Evolutionary conservation across 2,888 invertebrate species (phyloP), one percentile per base, ranked within the genome.

Genomic region (Xestia sexstrigata): DNA sequence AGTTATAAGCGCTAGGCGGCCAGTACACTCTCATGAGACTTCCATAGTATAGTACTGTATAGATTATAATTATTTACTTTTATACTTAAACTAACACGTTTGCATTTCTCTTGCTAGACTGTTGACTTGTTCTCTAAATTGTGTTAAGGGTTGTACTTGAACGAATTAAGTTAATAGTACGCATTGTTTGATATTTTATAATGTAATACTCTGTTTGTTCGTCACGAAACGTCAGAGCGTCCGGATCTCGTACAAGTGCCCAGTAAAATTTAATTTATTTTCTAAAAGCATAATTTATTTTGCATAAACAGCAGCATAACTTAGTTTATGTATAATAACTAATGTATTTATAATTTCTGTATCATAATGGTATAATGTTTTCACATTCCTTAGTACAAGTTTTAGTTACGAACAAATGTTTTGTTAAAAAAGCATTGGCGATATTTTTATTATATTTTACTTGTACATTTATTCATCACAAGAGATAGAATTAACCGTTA

Each of bases 1-100:
- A 98, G 96, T 97, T 98, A 97, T 98, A 98, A 98, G 94, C 92
- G 87, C 87, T 79, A 76, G 67, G 89, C 89, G 89, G 87, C 90
- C 86, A 79, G 86, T 86, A 85, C 91, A 89, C 92, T 92, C 92
- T 88, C 84, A 92, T 91, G 92, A 95, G 93, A 95, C 95, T 95
- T 95, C 95, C 95, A 93, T 96, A 95, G 94, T 84, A 92, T 95
- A 95, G 93, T 94, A 92, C 93, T 95, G 94, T 95, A 95, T 95
- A 95, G 95, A 93, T 92, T 93, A 93, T 94, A 94, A 93, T 94
- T 93, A 92, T 91, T 93, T 93, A 94, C 93, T 94, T 94, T 95
- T 92, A 92, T 92, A 92, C 91, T 90, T 91, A 89, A 89, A 88
- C 88, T 91, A 93, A 93, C 90, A 89, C 84, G 82, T 89, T 87